Percentiles rank a stretch among this genome's conserved stretches.
Evolutionary conservation across 1,140 invertebrate species (phyloP).

Genomic region (Ips typographus): DNA sequence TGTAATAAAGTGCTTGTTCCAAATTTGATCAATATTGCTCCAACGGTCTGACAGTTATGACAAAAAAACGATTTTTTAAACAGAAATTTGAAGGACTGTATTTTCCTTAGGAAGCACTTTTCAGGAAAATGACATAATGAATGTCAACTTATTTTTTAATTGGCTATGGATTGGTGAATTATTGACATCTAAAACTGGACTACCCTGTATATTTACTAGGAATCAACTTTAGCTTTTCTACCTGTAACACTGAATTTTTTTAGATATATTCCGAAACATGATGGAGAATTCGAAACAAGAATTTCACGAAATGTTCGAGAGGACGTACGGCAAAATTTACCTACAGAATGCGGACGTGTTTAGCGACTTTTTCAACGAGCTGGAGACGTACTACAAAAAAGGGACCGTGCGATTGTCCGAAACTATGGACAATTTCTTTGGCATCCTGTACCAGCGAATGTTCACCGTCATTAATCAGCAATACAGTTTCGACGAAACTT

Average conservation of each 20-base stretch:
- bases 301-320: conserved; percentile 92
- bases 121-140: too few relatives aligned
- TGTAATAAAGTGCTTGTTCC: too few relatives aligned
- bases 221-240: too few relatives aligned
- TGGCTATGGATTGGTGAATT: too few relatives aligned
- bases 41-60: too few relatives aligned
- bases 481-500: conserved; percentile 85
- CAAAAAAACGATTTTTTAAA: too few relatives aligned
- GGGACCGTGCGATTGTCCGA: conserved; percentile 80
- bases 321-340: conserved; percentile 94
- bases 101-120: too few relatives aligned
- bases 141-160: too few relatives aligned
- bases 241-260: conserved; percentile 2
- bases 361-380: conserved; percentile 83
- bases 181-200: too few relatives aligned
- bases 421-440: conserved; percentile 92
- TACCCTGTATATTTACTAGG: too few relatives aligned
- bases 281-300: conserved; percentile 79
- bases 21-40: too few relatives aligned
- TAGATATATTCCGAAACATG: conserved; percentile 86
- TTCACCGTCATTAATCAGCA: conserved; percentile 91
- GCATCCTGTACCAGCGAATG: conserved; percentile 92
- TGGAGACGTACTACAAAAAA: conserved; percentile 86
- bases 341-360: conserved; percentile 93
- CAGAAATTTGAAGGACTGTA: too few relatives aligned